These are phyloP conservation scores for Gorsachius magnificus DNA, from an alignment of 2,797 vertebrate species.

Conservation along the genomic window DNA sequence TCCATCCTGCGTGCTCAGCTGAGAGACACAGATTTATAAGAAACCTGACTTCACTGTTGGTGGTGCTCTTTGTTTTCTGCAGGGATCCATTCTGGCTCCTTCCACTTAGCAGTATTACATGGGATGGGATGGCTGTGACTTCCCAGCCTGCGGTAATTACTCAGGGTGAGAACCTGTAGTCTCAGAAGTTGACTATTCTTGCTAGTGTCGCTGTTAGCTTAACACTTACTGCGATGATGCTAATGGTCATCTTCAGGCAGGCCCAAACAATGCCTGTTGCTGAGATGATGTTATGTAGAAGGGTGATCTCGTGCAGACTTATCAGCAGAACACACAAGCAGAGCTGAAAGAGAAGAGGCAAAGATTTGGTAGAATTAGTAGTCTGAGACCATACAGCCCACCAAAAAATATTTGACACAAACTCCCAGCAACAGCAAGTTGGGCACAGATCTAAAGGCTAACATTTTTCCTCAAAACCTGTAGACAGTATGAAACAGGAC, in stretches of 20 bases:
- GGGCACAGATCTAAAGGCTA: not conserved
- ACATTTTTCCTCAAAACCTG: not conserved
- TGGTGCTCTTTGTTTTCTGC: not conserved
- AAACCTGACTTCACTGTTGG: not conserved
- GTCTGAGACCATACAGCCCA: not conserved
- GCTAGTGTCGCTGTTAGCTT: not conserved
- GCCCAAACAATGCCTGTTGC: constrained; percentile 80
- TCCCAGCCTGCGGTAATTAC: not conserved
- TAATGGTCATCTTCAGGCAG: constrained; percentile 77
- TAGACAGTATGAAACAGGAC: not conserved
- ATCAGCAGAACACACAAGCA: constrained; percentile 83
- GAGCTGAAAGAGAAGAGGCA: constrained; percentile 71
- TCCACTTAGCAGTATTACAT: not conserved
- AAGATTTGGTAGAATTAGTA: not conserved
- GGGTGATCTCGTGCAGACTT: constrained; percentile 60
- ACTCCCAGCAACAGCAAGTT: not conserved
- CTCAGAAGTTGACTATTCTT: not conserved
- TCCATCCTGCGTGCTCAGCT: not conserved
- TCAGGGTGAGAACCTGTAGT: not conserved
- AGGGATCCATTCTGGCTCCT: not conserved
- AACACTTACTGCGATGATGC: constrained; percentile 80
- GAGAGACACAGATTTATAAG: not conserved
- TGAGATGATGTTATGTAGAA: constrained; percentile 75
- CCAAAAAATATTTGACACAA: not conserved
- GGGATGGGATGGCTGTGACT: not conserved